These are phyloP conservation scores for Tragulus kanchil DNA, from an alignment of 2,113 vertebrate species.

Conservation along the genomic window DNA sequence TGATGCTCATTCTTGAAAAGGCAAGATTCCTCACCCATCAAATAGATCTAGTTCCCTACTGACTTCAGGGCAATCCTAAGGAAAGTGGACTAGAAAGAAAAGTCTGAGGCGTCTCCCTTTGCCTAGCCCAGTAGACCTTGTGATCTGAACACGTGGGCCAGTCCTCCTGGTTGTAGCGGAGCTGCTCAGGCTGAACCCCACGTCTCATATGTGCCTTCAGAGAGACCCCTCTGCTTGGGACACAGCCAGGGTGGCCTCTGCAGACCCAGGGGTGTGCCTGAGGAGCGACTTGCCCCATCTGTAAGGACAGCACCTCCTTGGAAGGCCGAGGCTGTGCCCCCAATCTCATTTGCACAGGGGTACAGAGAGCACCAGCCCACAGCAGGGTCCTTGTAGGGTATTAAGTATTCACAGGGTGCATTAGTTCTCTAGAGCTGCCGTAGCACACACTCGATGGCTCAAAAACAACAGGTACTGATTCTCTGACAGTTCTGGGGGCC, in stretches of 20 bases:
- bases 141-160: background rate
- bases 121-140: background rate
- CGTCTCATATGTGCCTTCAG: background rate
- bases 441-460: background rate
- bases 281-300: background rate
- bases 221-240: background rate
- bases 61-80: background rate
- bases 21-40: background rate
- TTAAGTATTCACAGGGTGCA: background rate
- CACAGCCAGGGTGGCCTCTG: rapidly evolving
- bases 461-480: background rate
- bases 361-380: background rate
- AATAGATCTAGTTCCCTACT: background rate
- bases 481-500: background rate
- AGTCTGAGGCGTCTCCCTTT: background rate
- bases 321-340: background rate
- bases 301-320: background rate
- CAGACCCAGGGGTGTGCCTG: background rate
- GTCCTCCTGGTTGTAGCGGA: background rate
- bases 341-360: rapidly evolving
- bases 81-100: background rate
- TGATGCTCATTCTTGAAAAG: slow-evolving; percentile 47
- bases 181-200: background rate
- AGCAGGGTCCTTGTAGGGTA: background rate
- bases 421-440: background rate